A percentile compares a stretch with the other conserved stretches of the same genome.
These are phyloP conservation scores for Pammene aurita DNA, from an alignment of 2,888 invertebrate genomes.

Conservation along the genomic window DNA sequence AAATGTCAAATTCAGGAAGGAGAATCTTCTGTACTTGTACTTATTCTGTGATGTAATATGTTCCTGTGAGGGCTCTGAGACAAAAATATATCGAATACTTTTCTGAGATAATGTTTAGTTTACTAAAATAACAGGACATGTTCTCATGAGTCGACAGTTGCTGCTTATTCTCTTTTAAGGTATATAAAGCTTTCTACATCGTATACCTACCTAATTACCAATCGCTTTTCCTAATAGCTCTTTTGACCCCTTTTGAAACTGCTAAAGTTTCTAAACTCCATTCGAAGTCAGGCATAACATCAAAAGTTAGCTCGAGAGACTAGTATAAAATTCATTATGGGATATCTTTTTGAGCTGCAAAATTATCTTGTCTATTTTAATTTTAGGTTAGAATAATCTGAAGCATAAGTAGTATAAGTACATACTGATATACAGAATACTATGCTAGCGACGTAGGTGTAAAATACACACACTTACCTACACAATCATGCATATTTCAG, in stretches of 20 bases:
- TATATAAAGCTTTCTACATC: neutral
- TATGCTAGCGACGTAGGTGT: no score
- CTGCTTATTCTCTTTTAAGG: neutral
- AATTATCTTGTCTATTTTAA: neutral
- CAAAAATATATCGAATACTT: no score
- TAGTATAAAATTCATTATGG: conserved; percentile 26
- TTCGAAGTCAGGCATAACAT: conserved; percentile 23
- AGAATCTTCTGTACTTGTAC: no score
- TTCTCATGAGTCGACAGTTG: no score
- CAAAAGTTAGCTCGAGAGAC: conserved; percentile 21
- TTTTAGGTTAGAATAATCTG: neutral
- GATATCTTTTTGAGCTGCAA: conserved; percentile 2
- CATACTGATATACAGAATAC: neutral
- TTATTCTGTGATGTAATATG: no score
- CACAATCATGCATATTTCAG: no score
- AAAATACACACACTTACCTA: no score
- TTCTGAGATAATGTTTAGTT: no score
- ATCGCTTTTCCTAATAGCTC: conserved; percentile 32
- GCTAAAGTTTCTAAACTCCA: conserved; percentile 35
- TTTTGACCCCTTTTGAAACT: conserved; percentile 36
- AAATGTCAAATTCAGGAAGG: no score
- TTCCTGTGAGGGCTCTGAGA: no score
- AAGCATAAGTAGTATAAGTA: neutral
- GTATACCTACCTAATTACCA: conserved; percentile 26
- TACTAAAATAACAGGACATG: no score